Evolutionary conservation across 2,888 invertebrate genomes (phyloP).

Genomic region (Apotomis capreana): DNA sequence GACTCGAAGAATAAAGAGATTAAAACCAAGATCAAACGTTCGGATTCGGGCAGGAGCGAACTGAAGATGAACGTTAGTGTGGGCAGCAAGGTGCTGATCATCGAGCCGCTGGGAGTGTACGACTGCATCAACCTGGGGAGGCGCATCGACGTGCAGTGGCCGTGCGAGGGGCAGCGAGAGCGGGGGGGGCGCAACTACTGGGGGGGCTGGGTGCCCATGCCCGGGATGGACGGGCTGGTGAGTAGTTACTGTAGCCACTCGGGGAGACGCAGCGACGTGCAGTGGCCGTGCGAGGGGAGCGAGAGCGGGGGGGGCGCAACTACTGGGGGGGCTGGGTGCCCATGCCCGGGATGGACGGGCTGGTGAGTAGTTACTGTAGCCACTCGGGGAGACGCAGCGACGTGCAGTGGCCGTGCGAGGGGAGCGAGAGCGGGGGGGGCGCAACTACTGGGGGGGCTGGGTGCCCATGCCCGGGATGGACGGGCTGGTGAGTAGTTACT

Average conservation of each 20-base stretch:
- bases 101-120: constrained; percentile 86
- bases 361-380: too few relatives aligned
- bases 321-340: too few relatives aligned
- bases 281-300: too few relatives aligned
- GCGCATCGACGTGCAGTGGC: constrained; percentile 97
- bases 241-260: constrained; percentile 45
- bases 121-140: constrained; percentile 96
- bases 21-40: constrained; percentile 74
- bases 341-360: too few relatives aligned
- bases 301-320: too few relatives aligned
- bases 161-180: constrained; percentile 93
- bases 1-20: constrained; percentile 71
- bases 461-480: too few relatives aligned
- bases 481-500: too few relatives aligned
- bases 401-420: too few relatives aligned
- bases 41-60: constrained; percentile 73
- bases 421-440: too few relatives aligned
- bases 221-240: constrained; percentile 96
- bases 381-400: too few relatives aligned
- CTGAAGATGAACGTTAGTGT: constrained; percentile 72
- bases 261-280: too few relatives aligned
- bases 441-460: too few relatives aligned
- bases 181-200: constrained; percentile 94
- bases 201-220: constrained; percentile 93
- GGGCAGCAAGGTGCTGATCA: constrained; percentile 76